Conservation (phyloP, 2,113 vertebrate genomes). For the Sceloporus tristichus region DNA sequence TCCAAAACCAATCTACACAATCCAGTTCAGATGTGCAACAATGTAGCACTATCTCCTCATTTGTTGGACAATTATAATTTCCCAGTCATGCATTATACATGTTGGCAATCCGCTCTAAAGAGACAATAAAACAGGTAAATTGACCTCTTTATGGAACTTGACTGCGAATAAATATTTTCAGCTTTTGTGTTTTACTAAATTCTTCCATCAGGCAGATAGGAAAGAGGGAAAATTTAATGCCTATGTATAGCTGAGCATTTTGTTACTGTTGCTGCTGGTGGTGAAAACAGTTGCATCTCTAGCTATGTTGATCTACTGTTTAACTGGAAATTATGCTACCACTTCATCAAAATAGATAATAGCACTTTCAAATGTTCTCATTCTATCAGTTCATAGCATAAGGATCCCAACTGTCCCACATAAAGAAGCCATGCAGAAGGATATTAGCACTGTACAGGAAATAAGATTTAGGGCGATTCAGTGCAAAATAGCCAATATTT, state of each 20-base stretch:
- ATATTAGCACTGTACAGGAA: neutral
- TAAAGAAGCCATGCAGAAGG: neutral
- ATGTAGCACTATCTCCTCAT: neutral
- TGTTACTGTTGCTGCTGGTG: neutral
- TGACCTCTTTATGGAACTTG: neutral
- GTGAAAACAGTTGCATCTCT: neutral
- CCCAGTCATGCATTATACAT: neutral
- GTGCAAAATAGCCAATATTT: neutral
- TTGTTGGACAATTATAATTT: neutral
- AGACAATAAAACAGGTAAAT: neutral
- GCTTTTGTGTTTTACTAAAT: neutral
- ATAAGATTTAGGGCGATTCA: neutral
- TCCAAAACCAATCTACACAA: neutral
- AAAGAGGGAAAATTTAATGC: neutral
- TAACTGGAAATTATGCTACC: neutral
- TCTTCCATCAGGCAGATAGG: neutral
- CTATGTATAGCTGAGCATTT: neutral
- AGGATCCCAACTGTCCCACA: neutral
- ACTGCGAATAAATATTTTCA: no score
- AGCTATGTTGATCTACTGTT: neutral
- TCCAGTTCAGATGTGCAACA: neutral
- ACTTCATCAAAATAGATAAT: neutral
- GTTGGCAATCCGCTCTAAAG: neutral
- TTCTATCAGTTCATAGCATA: neutral
- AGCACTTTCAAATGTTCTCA: neutral